Evolutionary conservation across 2,888 invertebrate genomes (phyloP).

Genomic region (Microplitis manilae): DNA sequence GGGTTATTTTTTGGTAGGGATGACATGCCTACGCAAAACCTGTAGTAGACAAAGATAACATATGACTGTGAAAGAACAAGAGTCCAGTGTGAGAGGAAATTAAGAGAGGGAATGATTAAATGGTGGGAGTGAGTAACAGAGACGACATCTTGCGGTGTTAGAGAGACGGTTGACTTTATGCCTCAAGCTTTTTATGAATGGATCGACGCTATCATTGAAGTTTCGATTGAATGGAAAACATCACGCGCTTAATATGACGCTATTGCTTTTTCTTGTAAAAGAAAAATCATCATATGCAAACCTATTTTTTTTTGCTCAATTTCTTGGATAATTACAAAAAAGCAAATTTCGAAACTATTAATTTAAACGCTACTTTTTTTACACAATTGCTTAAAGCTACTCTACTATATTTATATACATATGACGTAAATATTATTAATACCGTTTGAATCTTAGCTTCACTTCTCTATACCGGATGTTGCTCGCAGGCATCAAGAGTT

Average conservation of each 20-base stretch:
- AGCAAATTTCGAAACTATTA: no score
- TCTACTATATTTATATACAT: no score
- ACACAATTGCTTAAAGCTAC: no score
- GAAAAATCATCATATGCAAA: constrained; percentile 44
- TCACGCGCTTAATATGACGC: constrained; percentile 53
- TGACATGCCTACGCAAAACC: constrained; percentile 26
- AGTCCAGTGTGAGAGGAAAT: constrained; percentile 34
- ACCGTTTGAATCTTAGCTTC: no score
- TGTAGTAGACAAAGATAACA: constrained; percentile 38
- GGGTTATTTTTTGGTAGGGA: constrained; percentile 24
- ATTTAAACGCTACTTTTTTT: no score
- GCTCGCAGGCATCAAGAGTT: no score
- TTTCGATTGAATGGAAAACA: constrained; percentile 71
- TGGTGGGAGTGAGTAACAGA: constrained; percentile 40
- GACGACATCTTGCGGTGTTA: constrained; percentile 67
- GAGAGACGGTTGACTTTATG: constrained; percentile 52
- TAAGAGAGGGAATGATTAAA: constrained; percentile 47
- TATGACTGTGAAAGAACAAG: constrained; percentile 31
- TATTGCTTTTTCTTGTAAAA: constrained; percentile 51
- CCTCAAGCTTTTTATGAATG: constrained; percentile 71
- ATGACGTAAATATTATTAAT: no score
- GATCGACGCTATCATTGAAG: constrained; percentile 72
- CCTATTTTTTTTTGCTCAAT: background rate
- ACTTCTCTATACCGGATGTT: no score
- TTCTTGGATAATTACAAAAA: no score